Percentiles rank a stretch among this genome's conserved stretches.
Conservation (phyloP, 2,888 invertebrate genomes). For the Dolichomitus sp. region DNA sequence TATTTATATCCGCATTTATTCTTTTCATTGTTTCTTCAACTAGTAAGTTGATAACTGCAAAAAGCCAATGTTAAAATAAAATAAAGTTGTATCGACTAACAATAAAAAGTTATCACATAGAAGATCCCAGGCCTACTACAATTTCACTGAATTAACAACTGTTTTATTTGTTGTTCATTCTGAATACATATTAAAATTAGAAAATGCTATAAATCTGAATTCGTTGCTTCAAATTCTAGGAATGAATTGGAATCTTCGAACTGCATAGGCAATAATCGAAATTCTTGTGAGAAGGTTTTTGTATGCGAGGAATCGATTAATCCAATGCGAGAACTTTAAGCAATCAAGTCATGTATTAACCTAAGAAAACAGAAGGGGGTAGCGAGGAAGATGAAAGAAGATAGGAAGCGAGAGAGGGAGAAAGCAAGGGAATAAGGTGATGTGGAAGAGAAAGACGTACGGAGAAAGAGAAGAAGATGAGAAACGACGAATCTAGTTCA, state of each 20-base stretch:
- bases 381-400: conserved; percentile 51
- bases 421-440: conserved; percentile 42
- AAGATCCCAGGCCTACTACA: background rate
- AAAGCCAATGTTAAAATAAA: no score
- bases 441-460: conserved; percentile 60
- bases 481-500: conserved; percentile 84
- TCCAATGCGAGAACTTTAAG: conserved; percentile 40
- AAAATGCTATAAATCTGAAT: conserved; percentile 24
- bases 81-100: no score
- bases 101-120: no score
- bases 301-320: conserved; percentile 52
- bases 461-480: conserved; percentile 73
- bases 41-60: no score
- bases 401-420: conserved; percentile 30
- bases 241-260: conserved; percentile 12
- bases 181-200: conserved; percentile 18
- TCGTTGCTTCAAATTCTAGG: background rate
- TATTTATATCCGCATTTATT: no score
- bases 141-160: background rate
- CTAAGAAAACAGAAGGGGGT: conserved; percentile 40
- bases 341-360: conserved; percentile 34
- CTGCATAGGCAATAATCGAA: background rate
- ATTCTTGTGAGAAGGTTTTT: conserved; percentile 8
- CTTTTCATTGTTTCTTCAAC: no score
- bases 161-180: background rate